Conservation (phyloP, 1,140 invertebrate species). For the Drosophila teissieri region DNA sequence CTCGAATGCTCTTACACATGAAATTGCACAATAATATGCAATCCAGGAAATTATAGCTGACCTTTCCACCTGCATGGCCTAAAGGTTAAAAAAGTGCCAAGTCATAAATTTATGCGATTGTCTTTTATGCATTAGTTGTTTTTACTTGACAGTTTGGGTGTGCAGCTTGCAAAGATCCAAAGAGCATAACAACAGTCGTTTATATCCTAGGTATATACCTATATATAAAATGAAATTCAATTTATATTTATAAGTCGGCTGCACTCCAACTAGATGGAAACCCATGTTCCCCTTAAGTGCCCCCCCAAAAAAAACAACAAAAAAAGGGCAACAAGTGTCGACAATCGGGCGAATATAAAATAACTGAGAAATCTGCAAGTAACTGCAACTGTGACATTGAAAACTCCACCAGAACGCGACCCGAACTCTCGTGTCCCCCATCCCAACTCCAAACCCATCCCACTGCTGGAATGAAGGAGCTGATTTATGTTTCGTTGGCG, state of each 20-base stretch:
- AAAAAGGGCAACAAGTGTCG: slow-evolving; percentile 15
- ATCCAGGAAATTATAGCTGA: slow-evolving; percentile 4
- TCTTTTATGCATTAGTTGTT: not conserved
- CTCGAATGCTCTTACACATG: not conserved
- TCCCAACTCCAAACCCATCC: not conserved
- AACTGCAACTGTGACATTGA: slow-evolving; percentile 40
- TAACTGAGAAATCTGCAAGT: slow-evolving; percentile 22
- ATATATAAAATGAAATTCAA: too few species aligned
- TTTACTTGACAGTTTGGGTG: not conserved
- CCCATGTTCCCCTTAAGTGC: too few species aligned
- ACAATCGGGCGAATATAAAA: not conserved
- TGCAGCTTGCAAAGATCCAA: not conserved
- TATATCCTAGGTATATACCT: too few species aligned
- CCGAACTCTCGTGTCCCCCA: slow-evolving; percentile 2
- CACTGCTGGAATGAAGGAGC: not conserved
- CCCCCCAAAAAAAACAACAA: too few species aligned
- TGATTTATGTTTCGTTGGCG: slow-evolving; percentile 59
- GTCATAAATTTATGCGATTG: slow-evolving; percentile 2
- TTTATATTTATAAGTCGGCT: too few species aligned
- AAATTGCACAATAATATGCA: slow-evolving; percentile 30
- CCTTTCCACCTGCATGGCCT: not conserved
- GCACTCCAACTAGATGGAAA: too few species aligned
- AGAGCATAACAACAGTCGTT: too few species aligned
- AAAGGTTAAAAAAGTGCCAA: not conserved
- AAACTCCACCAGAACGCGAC: slow-evolving; percentile 10